Conservation (phyloP, 2,888 invertebrate species). For the Acanthococcus lagerstroemiae region DNA sequence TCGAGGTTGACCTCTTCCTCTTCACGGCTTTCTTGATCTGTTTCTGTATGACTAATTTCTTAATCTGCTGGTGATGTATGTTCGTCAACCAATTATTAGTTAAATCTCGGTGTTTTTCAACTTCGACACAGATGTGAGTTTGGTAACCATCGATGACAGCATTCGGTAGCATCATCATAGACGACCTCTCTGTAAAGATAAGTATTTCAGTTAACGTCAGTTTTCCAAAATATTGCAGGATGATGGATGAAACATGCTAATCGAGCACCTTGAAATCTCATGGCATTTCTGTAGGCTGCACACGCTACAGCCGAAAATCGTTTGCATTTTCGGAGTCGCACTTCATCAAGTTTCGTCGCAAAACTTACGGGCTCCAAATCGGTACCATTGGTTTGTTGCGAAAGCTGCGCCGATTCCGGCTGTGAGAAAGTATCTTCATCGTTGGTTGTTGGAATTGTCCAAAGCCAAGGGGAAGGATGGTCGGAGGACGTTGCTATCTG, state of each 20-base stretch:
- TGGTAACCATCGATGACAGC: no score
- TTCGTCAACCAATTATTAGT: no score
- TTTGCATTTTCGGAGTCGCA: no score
- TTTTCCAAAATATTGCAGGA: neutral
- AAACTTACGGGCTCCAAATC: neutral
- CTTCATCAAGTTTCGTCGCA: neutral
- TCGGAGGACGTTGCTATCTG: conserved; percentile 20
- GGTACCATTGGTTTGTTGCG: neutral
- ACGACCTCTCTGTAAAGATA: no score
- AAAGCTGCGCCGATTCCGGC: no score
- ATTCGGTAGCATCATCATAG: no score
- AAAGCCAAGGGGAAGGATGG: conserved; percentile 16
- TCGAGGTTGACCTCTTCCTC: neutral
- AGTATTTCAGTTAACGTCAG: no score
- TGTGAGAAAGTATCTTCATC: no score
- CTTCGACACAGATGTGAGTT: neutral
- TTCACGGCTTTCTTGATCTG: neutral
- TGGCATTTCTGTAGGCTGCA: neutral
- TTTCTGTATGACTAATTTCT: neutral
- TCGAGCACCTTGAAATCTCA: neutral
- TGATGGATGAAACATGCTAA: neutral
- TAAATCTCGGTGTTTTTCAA: neutral
- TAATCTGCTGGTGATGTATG: neutral
- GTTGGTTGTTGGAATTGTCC: conserved; percentile 1
- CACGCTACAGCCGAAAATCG: no score